These are phyloP conservation scores for Auanema freiburgensis DNA, from an alignment of 2,888 invertebrate genomes.

Conservation along the genomic window DNA sequence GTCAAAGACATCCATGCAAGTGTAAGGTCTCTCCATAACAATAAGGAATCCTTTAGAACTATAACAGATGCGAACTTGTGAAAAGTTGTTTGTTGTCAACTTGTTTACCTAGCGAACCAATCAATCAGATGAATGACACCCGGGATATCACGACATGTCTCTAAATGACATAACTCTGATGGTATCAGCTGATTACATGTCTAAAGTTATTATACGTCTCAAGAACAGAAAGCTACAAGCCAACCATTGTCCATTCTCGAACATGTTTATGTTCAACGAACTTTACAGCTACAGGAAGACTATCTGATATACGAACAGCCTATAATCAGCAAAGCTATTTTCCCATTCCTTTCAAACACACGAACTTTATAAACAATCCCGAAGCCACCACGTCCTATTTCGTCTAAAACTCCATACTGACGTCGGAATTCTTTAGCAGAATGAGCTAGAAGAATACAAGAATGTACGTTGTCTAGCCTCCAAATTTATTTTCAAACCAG, in stretches of 20 bases:
- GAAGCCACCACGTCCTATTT: slow-evolving; percentile 60
- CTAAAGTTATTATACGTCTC: slow-evolving; percentile 22
- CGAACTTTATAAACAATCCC: slow-evolving; percentile 54
- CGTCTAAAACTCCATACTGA: slow-evolving; percentile 51
- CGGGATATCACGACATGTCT: slow-evolving; percentile 52
- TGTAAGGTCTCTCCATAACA: slow-evolving; percentile 56
- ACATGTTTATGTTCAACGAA: slow-evolving; percentile 59
- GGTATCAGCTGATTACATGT: slow-evolving; percentile 55
- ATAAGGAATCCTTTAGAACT: slow-evolving; percentile 59
- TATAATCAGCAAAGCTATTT: slow-evolving; percentile 14
- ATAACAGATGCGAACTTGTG: slow-evolving; percentile 20
- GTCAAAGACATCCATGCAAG: slow-evolving; percentile 59
- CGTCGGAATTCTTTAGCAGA: slow-evolving; percentile 51
- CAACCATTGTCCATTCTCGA: slow-evolving; percentile 54
- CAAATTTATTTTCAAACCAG: too few species aligned
- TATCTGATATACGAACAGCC: slow-evolving; percentile 48
- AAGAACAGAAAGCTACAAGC: background rate
- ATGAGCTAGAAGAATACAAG: slow-evolving; percentile 39
- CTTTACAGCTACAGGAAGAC: slow-evolving; percentile 58
- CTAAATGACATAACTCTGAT: slow-evolving; percentile 58
- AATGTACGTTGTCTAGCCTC: too few species aligned
- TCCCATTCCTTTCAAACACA: background rate
- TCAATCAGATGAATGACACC: slow-evolving; percentile 56
- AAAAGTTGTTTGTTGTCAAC: slow-evolving; percentile 2
- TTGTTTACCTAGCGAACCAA: slow-evolving; percentile 58